A percentile compares a stretch with the other conserved stretches of the same genome.
phyloP scores from a whole-genome alignment of 2,888 invertebrate genomes.

The Aproaerema taeniolella region DNA sequence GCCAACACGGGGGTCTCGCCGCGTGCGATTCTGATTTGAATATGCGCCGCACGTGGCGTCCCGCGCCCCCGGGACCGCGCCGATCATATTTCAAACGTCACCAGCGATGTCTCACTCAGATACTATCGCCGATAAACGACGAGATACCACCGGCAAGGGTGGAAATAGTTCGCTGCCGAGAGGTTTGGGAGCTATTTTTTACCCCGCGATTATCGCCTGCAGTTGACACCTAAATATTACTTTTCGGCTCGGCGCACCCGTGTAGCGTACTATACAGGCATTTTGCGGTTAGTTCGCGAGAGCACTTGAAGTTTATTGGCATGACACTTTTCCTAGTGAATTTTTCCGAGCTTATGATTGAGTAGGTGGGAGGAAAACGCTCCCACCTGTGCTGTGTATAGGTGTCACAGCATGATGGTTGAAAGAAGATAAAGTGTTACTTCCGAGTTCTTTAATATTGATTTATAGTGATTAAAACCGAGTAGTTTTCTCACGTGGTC shows the following conservation, averaged over 20 bases:
- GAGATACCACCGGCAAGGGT: conserved; percentile 64
- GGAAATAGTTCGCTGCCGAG: conserved; percentile 55
- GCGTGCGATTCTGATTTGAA: conserved; percentile 76
- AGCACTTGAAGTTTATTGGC: conserved; percentile 62
- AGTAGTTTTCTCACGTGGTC: conserved; percentile 49
- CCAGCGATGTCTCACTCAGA: conserved; percentile 77
- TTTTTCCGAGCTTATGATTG: conserved; percentile 35
- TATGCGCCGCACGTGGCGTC: conserved; percentile 73
- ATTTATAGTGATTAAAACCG: background rate
- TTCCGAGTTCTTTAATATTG: background rate
- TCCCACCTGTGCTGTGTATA: conserved; percentile 4
- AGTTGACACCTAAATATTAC: conserved; percentile 76
- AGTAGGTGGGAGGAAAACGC: conserved; percentile 9
- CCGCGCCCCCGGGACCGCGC: conserved; percentile 65
- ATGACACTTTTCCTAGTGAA: conserved; percentile 46
- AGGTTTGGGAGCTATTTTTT: conserved; percentile 63
- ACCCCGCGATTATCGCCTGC: conserved; percentile 73
- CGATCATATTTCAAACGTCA: conserved; percentile 78
- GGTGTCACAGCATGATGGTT: background rate
- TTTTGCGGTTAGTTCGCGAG: conserved; percentile 52
- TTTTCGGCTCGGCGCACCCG: conserved; percentile 48
- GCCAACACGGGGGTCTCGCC: conserved; percentile 75
- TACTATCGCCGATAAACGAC: conserved; percentile 74
- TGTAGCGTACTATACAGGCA: conserved; percentile 47
- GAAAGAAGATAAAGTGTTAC: background rate